phyloP scores from a whole-genome alignment of 2,797 vertebrate genomes.

The Aeoliscus strigatus region DNA sequence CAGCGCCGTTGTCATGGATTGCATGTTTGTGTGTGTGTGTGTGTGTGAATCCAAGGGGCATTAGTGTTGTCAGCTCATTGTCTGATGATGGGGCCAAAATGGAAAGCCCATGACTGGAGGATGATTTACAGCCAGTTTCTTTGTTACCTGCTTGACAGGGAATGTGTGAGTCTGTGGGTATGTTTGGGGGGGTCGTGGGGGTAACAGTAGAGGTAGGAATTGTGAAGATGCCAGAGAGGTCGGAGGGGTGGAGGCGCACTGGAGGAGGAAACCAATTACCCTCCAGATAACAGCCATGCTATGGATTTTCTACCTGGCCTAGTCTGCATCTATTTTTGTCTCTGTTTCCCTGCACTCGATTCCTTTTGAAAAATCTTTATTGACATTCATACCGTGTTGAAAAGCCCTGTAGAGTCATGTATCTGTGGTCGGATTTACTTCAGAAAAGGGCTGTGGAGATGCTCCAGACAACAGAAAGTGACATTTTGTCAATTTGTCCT shows the following conservation, averaged over 20 bases:
- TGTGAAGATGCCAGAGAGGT: conserved; percentile 13
- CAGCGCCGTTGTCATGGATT: conserved; percentile 16
- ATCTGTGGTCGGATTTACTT: conserved; percentile 45
- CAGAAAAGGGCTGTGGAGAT: conserved; percentile 53
- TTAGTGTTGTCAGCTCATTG: conserved; percentile 21
- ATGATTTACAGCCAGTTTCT: background rate
- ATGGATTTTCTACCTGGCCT: conserved; percentile 69
- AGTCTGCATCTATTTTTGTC: conserved; percentile 41
- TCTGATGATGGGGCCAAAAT: conserved; percentile 23
- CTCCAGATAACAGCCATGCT: conserved; percentile 63
- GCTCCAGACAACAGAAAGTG: conserved; percentile 48
- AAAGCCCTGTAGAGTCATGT: conserved; percentile 9
- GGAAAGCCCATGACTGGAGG: conserved; percentile 3
- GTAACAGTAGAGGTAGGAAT: conserved; percentile 12
- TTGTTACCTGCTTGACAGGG: conserved; percentile 20
- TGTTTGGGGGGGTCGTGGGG: conserved; percentile 10
- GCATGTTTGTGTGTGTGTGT: conserved; percentile 3
- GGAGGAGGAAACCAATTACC: conserved; percentile 68
- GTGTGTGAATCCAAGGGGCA: conserved; percentile 16
- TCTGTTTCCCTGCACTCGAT: conserved; percentile 24
- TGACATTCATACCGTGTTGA: conserved; percentile 20
- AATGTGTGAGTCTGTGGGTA: conserved; percentile 9
- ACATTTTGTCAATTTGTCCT: conserved; percentile 59
- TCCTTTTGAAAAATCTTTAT: conserved; percentile 33
- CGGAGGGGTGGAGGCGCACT: conserved; percentile 12